phyloP scores from a whole-genome alignment of 2,888 invertebrate genomes.

The Cremastinae sp. region DNA sequence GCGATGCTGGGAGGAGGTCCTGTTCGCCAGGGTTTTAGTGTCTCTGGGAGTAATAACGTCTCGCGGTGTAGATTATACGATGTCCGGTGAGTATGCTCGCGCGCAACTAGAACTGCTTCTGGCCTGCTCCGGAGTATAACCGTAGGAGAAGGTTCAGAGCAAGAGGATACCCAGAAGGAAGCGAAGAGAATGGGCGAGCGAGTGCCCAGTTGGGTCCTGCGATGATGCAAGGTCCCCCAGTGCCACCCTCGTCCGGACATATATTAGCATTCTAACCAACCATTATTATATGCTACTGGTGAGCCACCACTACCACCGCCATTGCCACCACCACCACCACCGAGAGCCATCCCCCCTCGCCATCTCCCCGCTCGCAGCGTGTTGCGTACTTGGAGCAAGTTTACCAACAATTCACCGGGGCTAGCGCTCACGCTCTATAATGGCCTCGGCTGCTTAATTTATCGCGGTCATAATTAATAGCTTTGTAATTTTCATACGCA shows the following conservation, averaged over 20 bases:
- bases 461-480: slow-evolving; percentile 80
- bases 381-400: slow-evolving; percentile 80
- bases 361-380: slow-evolving; percentile 64
- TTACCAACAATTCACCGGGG: slow-evolving; percentile 80
- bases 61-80: slow-evolving; percentile 79
- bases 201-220: slow-evolving; percentile 80
- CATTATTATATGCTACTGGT: slow-evolving; percentile 80
- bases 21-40: slow-evolving; percentile 75
- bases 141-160: slow-evolving; percentile 49
- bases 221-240: slow-evolving; percentile 80
- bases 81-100: slow-evolving; percentile 73
- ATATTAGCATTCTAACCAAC: slow-evolving; percentile 80
- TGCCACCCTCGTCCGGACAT: slow-evolving; percentile 78
- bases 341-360: slow-evolving; percentile 65
- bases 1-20: slow-evolving; percentile 52
- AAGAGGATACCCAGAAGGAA: slow-evolving; percentile 53
- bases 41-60: slow-evolving; percentile 80
- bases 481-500: slow-evolving; percentile 80
- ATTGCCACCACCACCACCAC: slow-evolving; percentile 74
- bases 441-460: slow-evolving; percentile 80
- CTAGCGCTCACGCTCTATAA: slow-evolving; percentile 78
- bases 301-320: slow-evolving; percentile 76
- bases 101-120: slow-evolving; percentile 42
- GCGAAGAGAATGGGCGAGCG: slow-evolving; percentile 69
- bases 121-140: slow-evolving; percentile 10